Percentiles rank a stretch among this genome's conserved stretches.
Conservation (phyloP, 2,888 invertebrate genomes). For the Pecten maximus region DNA sequence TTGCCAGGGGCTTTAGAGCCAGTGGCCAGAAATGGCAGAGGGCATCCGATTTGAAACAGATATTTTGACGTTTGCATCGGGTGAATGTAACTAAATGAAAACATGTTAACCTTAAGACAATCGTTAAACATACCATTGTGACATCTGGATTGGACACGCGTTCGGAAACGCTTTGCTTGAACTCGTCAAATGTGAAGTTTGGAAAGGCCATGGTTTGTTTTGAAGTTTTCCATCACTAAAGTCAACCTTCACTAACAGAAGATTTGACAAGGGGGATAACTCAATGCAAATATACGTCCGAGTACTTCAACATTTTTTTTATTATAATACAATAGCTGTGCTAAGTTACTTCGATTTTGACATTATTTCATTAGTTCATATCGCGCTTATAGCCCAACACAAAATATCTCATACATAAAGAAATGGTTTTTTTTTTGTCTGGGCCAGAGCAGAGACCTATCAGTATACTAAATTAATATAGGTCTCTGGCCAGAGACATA, state of each 20-base stretch:
- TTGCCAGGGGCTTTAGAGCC: not conserved
- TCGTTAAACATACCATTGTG: constrained; percentile 54
- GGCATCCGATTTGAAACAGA: not conserved
- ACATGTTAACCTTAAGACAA: not conserved
- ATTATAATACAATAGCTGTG: no score
- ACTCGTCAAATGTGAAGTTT: constrained; percentile 48
- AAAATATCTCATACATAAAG: no score
- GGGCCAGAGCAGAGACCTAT: no score
- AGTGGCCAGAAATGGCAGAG: not conserved
- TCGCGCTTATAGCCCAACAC: no score
- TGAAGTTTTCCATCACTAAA: constrained; percentile 28
- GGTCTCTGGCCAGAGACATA: no score
- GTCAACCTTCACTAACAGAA: not conserved
- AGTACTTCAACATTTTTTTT: no score
- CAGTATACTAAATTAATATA: no score
- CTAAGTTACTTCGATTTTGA: no score
- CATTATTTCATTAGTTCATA: no score
- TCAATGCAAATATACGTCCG: not conserved
- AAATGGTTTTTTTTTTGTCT: no score
- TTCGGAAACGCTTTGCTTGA: constrained; percentile 60
- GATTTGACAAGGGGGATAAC: not conserved
- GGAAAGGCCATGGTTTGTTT: constrained; percentile 18
- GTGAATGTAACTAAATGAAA: not conserved
- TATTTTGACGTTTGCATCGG: not conserved
- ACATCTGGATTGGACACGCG: constrained; percentile 60